Base-by-base conservation (phyloP, 2,113 vertebrate species). In the Thomomys bottae region DNA sequence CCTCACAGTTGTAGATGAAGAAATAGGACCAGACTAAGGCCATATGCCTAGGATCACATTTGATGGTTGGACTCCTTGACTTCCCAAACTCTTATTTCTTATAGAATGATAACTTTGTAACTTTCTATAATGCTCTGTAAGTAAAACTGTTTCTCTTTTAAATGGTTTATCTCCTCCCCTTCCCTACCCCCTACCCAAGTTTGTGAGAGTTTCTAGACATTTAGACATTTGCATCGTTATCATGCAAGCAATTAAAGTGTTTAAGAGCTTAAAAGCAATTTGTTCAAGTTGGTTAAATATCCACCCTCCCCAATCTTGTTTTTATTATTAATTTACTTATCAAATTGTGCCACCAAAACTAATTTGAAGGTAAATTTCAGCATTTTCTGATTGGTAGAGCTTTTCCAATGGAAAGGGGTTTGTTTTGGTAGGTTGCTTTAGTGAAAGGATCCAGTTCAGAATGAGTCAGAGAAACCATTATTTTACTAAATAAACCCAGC, bases 221-320 rank as follows among this genome's bases (percentile, higher is more conserved):
- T 93, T 93, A 92, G 94, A 94, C 94, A 93, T 92, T 42, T 90
- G 77, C 73, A 84, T 95, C 93, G 94, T 96, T 96, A 94, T 95
- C 93, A 92, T 88, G 84, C 87, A 95, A 95, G 93, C 96, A 96
- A 94, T 97, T 96, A 96, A 95, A 95, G 81, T 95, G 92, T 93
- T 95, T 96, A 95, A 95, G 93, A 95, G 95, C 94, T 96, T 95
- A 93, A 93, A 96, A 95, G 95, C 94, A 96, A 96, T 97, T 97
- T 95, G 96, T 97, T 97, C 96, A 96, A 96, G 93, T 92, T 97
- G 96, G 95, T 95, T 97, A 96, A 96, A 95, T 96, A 96, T n/a
- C 92, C n/a, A 0, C 96, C 96, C 92, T 96, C 92, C 94, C 92
- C 94, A 89, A 15, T 92, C 95, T 96, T 94, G 86, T 97, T 97